phyloP scores from a whole-genome alignment of 1,140 invertebrate genomes.

The Ceratina calcarata region DNA sequence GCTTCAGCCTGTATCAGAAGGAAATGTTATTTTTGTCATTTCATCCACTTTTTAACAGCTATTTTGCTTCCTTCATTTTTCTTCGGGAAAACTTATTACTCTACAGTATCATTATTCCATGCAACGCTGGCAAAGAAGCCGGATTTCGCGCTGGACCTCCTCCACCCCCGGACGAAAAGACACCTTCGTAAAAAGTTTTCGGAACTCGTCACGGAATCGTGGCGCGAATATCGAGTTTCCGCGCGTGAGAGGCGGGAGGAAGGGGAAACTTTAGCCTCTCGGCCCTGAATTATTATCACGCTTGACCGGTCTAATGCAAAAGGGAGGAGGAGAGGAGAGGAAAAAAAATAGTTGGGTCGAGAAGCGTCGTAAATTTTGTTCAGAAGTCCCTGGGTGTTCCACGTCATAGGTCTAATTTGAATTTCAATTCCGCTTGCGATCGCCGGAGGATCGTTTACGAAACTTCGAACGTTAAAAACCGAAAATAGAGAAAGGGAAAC shows the following conservation, averaged over 20 bases:
- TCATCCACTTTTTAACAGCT: background rate
- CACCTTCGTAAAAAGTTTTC: conserved; percentile 61
- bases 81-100: conserved; percentile 68
- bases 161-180: conserved; percentile 33
- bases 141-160: conserved; percentile 44
- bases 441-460: conserved; percentile 2
- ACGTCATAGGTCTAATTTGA: conserved; percentile 26
- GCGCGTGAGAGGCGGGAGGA: background rate
- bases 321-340: background rate
- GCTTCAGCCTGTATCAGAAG: background rate
- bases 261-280: conserved; percentile 46
- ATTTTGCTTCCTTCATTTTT: background rate
- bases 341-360: conserved; percentile 14
- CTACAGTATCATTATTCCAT: conserved; percentile 64
- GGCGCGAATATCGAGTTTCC: conserved; percentile 70
- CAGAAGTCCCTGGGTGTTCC: background rate
- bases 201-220: conserved; percentile 63
- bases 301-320: conserved; percentile 39
- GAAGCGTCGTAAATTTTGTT: conserved; percentile 17
- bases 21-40: background rate
- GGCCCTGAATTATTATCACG: conserved; percentile 64
- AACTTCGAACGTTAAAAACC: conserved; percentile 23
- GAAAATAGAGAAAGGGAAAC: no score
- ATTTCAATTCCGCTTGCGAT: conserved; percentile 27
- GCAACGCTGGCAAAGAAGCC: conserved; percentile 35